Percentiles rank a stretch among this genome's conserved stretches.
Evolutionary conservation across 2,888 invertebrate species (phyloP).

Genomic region (Lasioglossum lativentre): DNA sequence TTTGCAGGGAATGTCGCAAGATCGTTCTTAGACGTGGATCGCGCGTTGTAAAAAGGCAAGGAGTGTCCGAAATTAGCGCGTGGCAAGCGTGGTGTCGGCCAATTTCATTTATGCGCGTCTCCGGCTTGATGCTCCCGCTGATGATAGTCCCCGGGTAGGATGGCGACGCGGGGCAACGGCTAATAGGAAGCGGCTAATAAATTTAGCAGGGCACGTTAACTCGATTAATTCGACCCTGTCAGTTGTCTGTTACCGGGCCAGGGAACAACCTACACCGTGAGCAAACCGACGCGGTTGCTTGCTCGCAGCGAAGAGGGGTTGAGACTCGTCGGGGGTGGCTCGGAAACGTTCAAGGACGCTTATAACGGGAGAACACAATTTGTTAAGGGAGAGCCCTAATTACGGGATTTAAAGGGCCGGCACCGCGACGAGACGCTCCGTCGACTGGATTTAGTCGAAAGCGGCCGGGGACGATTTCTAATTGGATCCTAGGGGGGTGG

Average conservation of each 20-base stretch:
- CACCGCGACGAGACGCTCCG: neutral
- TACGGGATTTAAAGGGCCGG: conserved; percentile 42
- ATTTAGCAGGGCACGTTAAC: conserved; percentile 71
- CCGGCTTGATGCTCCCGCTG: conserved; percentile 23
- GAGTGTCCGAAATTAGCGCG: conserved; percentile 61
- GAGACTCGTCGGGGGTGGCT: conserved; percentile 5
- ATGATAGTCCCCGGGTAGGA: conserved; percentile 28
- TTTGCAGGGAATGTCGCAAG: neutral
- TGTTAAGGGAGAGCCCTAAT: conserved; percentile 45
- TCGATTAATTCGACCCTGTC: conserved; percentile 66
- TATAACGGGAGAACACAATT: conserved; percentile 40
- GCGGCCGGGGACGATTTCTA: conserved; percentile 14
- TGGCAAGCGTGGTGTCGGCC: conserved; percentile 48
- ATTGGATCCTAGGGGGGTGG: neutral
- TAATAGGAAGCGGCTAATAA: conserved; percentile 73
- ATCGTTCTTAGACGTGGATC: neutral
- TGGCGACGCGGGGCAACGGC: conserved; percentile 47
- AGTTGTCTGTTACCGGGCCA: conserved; percentile 35
- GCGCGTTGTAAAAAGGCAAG: conserved; percentile 36
- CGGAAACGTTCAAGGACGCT: conserved; percentile 41
- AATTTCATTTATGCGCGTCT: conserved; percentile 63
- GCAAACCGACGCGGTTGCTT: conserved; percentile 1
- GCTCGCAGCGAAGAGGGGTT: conserved; percentile 14
- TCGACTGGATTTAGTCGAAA: conserved; percentile 12
- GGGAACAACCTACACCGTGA: conserved; percentile 13